Base-by-base conservation (phyloP, 2,888 invertebrate genomes). In the Exocentrus adspersus region DNA sequence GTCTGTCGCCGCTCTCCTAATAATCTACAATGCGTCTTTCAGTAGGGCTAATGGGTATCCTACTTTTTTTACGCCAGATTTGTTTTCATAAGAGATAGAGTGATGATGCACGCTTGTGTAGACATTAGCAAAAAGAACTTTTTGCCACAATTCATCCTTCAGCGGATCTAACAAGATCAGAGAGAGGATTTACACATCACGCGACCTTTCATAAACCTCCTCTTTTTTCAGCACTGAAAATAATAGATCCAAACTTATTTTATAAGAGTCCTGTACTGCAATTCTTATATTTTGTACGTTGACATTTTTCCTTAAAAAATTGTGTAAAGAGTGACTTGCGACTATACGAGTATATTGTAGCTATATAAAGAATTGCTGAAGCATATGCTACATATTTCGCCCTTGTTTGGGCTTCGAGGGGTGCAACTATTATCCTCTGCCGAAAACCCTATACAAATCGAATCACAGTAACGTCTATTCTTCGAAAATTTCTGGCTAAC, bases 21-120 rank as follows among this genome's bases (percentile, higher is more conserved):
- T 78, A 73, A 78, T 74, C 70, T 68, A 73, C 75, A 70, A 72
- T 75, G 68, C 72, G 72, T 76, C 77, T 77, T 76, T 78, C 77
- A 69, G 69, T 71, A 56, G 37, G 58, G 61, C 72, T 77, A 75
- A 77, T 77, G 69, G 72, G 69, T 67, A 67, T 53, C 30, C 17
- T 7, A n/a, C 32, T 45, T 57, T 54, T 60, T 64, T 32, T 56
- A 46, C 48, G 20, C 41, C 48, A 46, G 16, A 50, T 54, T 45
- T 37, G 43, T 53, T 62, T 16, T 41, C 48, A 43, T 24, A 56
- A 37, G 57, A 17, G 19, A 4, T 46, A 12, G 32, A 1, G 7
- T n/a, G 45, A n/a, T 24, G 57, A 57, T 46, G 46, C 20, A 28
- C 32, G 45, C 46, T 46, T 20, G 17, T n/a, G 32, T n/a, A 7